phyloP scores from a whole-genome alignment of 92 coral and sea anemone genomes.

The Phenganax marumi region DNA sequence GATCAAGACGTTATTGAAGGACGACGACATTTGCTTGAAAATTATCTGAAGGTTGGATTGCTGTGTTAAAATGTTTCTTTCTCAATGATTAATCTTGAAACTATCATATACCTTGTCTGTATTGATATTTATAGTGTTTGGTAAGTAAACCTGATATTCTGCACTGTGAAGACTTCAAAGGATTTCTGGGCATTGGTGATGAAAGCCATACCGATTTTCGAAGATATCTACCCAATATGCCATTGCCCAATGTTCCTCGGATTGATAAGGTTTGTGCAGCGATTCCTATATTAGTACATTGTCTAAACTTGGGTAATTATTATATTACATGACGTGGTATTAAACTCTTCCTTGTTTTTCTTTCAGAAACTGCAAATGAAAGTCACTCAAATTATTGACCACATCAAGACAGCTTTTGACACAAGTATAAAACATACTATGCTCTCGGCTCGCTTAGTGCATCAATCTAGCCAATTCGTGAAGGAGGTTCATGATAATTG shows the following conservation, averaged over 20 bases:
- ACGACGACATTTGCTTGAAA: conserved; percentile 68
- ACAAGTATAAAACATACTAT: conserved; percentile 57
- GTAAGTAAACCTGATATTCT: conserved; percentile 75
- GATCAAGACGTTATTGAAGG: conserved; percentile 93
- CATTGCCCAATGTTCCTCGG: conserved; percentile 79
- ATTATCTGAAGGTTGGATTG: conserved; percentile 75
- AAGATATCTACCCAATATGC: conserved; percentile 70
- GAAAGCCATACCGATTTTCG: conserved; percentile 77
- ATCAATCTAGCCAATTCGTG: no score
- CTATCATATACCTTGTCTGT: background rate
- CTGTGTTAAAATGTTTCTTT: background rate
- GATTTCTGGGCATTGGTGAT: conserved; percentile 83
- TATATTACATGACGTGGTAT: no score
- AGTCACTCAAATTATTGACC: conserved; percentile 85
- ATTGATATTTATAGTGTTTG: conserved; percentile 60
- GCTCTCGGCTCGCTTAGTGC: no score
- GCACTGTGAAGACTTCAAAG: conserved; percentile 77
- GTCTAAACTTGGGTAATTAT: no score
- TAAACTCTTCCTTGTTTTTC: background rate
- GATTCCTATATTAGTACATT: no score
- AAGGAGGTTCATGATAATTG: no score
- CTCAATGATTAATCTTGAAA: background rate
- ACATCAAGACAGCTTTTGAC: conserved; percentile 93
- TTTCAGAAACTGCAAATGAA: conserved; percentile 78
- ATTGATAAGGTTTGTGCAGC: conserved; percentile 72